These are phyloP conservation scores for Lerista edwardsae DNA, from an alignment of 2,797 vertebrate species.

Conservation along the genomic window DNA sequence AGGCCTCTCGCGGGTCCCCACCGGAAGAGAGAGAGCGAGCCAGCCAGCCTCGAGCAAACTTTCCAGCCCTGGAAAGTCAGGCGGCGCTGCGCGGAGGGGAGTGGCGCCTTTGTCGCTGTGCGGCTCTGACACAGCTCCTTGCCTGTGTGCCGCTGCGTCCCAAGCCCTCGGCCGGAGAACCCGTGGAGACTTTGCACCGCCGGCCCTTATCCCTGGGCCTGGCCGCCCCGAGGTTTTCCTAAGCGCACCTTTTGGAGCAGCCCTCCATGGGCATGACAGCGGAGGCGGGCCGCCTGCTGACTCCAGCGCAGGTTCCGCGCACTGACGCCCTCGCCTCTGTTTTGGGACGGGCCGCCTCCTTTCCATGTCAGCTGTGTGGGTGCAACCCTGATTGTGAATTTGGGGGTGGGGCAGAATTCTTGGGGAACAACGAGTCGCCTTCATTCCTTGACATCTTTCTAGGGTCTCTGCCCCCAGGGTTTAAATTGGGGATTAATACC, in stretches of 20 bases:
- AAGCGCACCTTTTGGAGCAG: neutral
- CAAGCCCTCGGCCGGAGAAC: neutral
- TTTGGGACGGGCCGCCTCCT: too few relatives aligned
- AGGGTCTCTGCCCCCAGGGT: too few relatives aligned
- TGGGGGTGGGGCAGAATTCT: too few relatives aligned
- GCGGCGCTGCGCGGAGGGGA: neutral
- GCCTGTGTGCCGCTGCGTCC: neutral
- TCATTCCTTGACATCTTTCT: too few relatives aligned
- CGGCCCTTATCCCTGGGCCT: too few relatives aligned
- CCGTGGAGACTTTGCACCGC: too few relatives aligned
- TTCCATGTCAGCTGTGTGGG: neutral
- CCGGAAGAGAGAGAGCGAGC: neutral
- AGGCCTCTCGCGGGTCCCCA: neutral
- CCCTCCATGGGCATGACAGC: neutral
- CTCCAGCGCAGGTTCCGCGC: neutral
- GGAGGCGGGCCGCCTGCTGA: neutral
- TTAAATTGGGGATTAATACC: too few relatives aligned
- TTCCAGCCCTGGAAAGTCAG: neutral
- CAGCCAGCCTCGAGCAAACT: neutral
- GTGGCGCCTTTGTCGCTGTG: neutral
- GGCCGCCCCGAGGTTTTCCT: neutral
- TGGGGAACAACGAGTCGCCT: too few relatives aligned
- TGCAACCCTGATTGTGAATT: neutral
- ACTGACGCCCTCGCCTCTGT: too few relatives aligned
- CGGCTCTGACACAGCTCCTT: neutral